Base-by-base conservation (phyloP, 2,113 vertebrate genomes). In the Scopus umbretta region DNA sequence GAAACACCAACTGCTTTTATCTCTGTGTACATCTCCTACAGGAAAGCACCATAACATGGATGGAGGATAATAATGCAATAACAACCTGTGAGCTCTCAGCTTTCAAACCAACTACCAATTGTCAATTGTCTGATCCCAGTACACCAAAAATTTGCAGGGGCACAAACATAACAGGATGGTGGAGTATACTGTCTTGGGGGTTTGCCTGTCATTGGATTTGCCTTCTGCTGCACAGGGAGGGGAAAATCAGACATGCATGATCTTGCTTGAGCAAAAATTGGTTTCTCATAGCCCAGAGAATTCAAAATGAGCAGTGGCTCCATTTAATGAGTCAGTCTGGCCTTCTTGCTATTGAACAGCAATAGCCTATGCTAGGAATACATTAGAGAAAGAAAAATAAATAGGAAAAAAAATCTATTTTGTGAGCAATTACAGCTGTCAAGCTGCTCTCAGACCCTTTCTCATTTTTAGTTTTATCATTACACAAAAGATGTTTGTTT, bases 351-450 rank as follows among this genome's bases (percentile, higher is more conserved):
- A 56, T 49, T 88, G 70, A 93, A 63, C 65, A 93, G 38, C 66
- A 68, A 68, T 61, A 52, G 58, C 15, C 49, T 82, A 49, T 68
- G 70, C 66, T 85, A 40, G 50, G 56, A 92, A 92, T 92, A 66
- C 71, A 83, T 75, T 76, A 79, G 23, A 87, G 56, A 43, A 79
- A 85, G 66, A 87, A 92, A 93, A 93, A 90, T 67, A 82, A 95
- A 90, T 52, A 65, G 53, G 49, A 56, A 74, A 85, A 82, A 79
- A 93, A 47, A 72, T 76, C 61, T 22, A 40, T 93, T 93, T 90
- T 85, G 53, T 78, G 56, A 91, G 50, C 38, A 79, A 84, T 79
- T 93, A 59, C 55, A 74, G 50, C 70, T 85, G 70, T 74, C 92
- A 90, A 74, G 58, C 42, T 47, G 62, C 67, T 92, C 34, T n/a